These are phyloP conservation scores for Liasis olivaceus DNA, from an alignment of 2,797 vertebrate species.

Conservation along the genomic window DNA sequence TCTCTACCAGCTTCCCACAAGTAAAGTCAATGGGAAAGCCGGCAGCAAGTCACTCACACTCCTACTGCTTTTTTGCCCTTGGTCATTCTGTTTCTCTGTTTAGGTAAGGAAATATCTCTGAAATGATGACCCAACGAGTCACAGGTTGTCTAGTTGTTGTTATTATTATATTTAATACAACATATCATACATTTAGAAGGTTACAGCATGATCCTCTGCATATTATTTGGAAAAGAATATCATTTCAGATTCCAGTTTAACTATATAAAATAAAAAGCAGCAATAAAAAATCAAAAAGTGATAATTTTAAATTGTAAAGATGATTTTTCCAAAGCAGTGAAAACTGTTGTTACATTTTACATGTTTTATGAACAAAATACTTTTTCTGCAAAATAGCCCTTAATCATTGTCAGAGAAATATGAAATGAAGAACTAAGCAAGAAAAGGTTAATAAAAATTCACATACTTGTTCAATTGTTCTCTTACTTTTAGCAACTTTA, in stretches of 20 bases:
- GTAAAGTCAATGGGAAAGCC: no score
- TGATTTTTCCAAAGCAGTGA: conserved; percentile 62
- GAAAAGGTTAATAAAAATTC: conserved; percentile 23
- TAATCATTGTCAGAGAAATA: conserved; percentile 40
- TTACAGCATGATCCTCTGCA: no score
- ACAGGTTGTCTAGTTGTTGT: no score
- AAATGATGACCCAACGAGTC: no score
- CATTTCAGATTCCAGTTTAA: conserved; percentile 45
- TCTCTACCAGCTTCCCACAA: no score
- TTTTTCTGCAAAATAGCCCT: conserved; percentile 57
- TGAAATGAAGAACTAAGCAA: neutral
- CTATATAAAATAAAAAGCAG: conserved; percentile 56
- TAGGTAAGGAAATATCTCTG: no score
- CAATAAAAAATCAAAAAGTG: conserved; percentile 64
- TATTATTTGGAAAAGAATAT: no score
- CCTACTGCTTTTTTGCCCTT: no score
- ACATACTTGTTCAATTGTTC: conserved; percentile 1
- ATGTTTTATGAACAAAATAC: conserved; percentile 45
- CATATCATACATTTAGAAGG: no score
- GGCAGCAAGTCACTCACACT: no score
- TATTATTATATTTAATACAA: no score
- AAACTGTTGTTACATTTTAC: conserved; percentile 59
- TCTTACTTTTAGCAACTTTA: conserved; percentile 16
- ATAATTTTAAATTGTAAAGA: conserved; percentile 54
- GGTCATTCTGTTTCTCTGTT: no score